Evolutionary conservation across 2,888 invertebrate species (phyloP).

Genomic region (Copidosoma aretas): DNA sequence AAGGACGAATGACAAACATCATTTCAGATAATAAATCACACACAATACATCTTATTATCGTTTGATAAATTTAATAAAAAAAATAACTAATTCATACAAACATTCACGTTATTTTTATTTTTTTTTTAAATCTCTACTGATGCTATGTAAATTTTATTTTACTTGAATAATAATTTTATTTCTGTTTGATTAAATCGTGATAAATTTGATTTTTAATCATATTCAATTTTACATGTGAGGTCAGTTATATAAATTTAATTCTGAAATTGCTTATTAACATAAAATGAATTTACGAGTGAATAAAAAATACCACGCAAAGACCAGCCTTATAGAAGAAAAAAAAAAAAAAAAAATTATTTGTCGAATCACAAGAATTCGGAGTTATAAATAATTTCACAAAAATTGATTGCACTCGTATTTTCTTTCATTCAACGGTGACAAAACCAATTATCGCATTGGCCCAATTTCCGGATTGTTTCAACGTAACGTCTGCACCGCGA

Average conservation of each 20-base stretch:
- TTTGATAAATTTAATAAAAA: slow-evolving; percentile 38
- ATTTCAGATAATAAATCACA: slow-evolving; percentile 15
- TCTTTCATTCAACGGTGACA: slow-evolving; percentile 30
- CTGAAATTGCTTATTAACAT: no score
- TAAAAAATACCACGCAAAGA: no score
- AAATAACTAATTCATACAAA: slow-evolving; percentile 30
- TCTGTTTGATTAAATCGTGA: slow-evolving; percentile 20
- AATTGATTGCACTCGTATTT: slow-evolving; percentile 38
- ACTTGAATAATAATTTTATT: no score
- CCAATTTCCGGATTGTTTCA: slow-evolving; percentile 25
- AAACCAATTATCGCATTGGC: slow-evolving; percentile 19
- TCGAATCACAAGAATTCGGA: slow-evolving; percentile 18
- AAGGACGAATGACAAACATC: neutral
- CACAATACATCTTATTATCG: slow-evolving; percentile 31
- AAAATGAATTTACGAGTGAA: no score
- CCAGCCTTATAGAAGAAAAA: slow-evolving; percentile 1
- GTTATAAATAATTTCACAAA: slow-evolving; percentile 20
- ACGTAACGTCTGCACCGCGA: slow-evolving; percentile 26
- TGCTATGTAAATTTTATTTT: no score
- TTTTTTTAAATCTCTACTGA: slow-evolving; percentile 19
- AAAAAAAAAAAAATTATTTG: slow-evolving; percentile 7
- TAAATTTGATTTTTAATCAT: slow-evolving; percentile 29
- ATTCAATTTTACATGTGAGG: slow-evolving; percentile 12
- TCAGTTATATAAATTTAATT: no score
- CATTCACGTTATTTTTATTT: slow-evolving; percentile 24